Evolutionary conservation across 92 coral and sea anemone genomes (phyloP), one percentile per base, ranked within the genome.

Genomic region (Pocillopora meandrina): DNA sequence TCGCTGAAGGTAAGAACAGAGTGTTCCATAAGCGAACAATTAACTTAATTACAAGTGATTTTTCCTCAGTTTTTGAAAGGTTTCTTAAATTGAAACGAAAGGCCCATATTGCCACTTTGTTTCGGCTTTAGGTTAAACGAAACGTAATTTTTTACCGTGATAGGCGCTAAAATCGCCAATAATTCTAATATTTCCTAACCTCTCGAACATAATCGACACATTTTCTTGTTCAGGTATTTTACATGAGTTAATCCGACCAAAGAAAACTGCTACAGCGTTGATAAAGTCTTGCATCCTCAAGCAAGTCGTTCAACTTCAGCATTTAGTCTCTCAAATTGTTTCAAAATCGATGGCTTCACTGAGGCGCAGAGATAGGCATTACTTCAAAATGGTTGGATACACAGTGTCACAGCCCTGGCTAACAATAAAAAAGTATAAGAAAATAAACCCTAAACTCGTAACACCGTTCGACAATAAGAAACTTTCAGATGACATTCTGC

Each of bases 1-100:
- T 94, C 15, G 88, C 98, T 12, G 87, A 94, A 92, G 98, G 98
- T 94, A 49, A 61, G 95, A 42, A 42, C 0, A 42, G 52, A 2
- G 52, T 26, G 31, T 42, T 42, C 52, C 52, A 42, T 42, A 3
- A 7, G 52, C 52, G 8, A 42, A 42, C 8, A 42, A 3, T 3
- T 42, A 42, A 7, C 52, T 42, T 42, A 3, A 42, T 42, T 42
- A 42, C 7, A 3, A 42, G 52, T 42, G 52, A 42, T 3, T 42
- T 42, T 42, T 42, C 4, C 52, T 42, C 0, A 42, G 52, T 42
- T 42, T 7, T 42, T 42, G 52, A 3, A 42, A 42, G 8, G 8
- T 42, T 42, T 42, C 52, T 7, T 42, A 7, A 42, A 42, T 42
- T 3, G 4, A 7, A 42, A 42, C 4, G 52, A 42, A 42, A 42